Evolutionary conservation across 2,797 vertebrate species (phyloP).

Genomic region (Rhynchotus rufescens): DNA sequence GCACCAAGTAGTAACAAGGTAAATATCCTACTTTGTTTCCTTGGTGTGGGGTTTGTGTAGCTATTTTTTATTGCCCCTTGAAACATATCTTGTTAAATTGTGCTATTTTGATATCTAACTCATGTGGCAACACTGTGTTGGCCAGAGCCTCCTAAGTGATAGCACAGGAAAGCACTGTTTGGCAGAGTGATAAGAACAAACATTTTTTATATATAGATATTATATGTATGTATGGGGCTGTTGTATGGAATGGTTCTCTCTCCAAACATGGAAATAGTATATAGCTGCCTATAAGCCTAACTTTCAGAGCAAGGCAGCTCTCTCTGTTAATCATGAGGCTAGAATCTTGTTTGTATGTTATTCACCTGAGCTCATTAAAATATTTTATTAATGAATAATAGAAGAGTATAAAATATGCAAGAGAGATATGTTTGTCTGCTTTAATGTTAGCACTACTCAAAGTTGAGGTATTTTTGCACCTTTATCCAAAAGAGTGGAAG

Average conservation of each 20-base stretch:
- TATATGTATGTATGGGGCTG: neutral
- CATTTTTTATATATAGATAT: too few species aligned
- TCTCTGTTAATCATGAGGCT: neutral
- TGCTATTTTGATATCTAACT: neutral
- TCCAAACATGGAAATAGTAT: neutral
- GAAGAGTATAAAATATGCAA: accelerated
- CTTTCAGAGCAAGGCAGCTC: neutral
- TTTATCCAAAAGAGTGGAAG: neutral
- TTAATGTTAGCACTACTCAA: neutral
- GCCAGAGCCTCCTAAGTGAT: neutral
- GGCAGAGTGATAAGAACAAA: neutral
- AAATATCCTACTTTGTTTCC: neutral
- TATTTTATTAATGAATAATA: neutral
- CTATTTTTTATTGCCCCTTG: neutral
- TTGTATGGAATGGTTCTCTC: neutral
- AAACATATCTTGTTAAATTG: neutral
- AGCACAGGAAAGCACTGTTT: neutral
- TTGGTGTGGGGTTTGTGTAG: neutral
- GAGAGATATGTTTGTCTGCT: neutral
- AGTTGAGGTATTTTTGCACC: neutral
- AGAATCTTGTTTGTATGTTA: neutral
- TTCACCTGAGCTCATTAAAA: neutral
- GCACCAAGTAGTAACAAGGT: constrained; percentile 98
- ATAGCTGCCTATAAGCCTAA: neutral
- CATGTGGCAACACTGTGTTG: neutral